A percentile compares a stretch with the other conserved stretches of the same genome.
Evolutionary conservation across 1,140 invertebrate genomes (phyloP).

Genomic region (Thalassaphorura encarpata): DNA sequence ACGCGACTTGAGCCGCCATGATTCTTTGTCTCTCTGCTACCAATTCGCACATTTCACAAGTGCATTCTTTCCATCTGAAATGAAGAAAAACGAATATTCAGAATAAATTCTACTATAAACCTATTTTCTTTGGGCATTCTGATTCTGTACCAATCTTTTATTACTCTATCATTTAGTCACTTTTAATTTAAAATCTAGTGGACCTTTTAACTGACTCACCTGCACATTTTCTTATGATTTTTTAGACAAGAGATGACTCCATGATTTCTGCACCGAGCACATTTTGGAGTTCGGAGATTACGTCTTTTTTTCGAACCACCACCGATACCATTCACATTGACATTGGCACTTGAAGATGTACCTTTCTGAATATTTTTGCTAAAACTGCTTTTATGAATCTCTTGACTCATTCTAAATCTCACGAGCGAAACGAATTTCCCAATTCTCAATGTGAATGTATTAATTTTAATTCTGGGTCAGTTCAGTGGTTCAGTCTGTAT

Average conservation of each 20-base stretch:
- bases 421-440: neutral
- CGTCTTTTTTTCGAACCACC: conserved; percentile 21
- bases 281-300: conserved; percentile 62
- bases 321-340: neutral
- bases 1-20: conserved; percentile 72
- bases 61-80: conserved; percentile 58
- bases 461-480: too few species aligned
- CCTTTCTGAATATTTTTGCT: neutral
- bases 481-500: too few species aligned
- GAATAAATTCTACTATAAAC: neutral
- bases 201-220: conserved; percentile 31
- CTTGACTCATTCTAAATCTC: neutral
- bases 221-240: conserved; percentile 70
- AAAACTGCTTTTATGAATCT: neutral
- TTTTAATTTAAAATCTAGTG: neutral
- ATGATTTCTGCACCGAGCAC: conserved; percentile 77
- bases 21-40: conserved; percentile 77
- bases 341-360: neutral
- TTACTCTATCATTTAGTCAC: neutral
- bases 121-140: neutral
- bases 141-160: neutral
- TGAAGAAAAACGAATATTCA: neutral
- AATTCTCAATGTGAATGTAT: neutral
- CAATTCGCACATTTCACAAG: conserved; percentile 72
- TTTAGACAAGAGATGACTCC: conserved; percentile 78